These are phyloP conservation scores for Aphaenogaster rudis DNA, from an alignment of 1,140 invertebrate genomes.

Conservation along the genomic window DNA sequence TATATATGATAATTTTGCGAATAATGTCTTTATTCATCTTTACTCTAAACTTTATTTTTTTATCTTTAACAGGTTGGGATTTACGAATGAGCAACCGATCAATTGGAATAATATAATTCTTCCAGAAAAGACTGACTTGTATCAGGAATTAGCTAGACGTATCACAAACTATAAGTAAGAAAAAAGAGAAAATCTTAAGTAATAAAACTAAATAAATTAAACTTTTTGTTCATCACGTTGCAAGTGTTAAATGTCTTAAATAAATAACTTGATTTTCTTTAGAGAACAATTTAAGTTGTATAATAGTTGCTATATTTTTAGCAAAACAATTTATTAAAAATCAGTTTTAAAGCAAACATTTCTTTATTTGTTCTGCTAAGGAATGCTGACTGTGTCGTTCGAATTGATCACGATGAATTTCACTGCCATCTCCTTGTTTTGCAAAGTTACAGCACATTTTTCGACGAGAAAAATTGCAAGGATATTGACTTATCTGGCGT, in stretches of 20 bases:
- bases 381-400: slow-evolving; percentile 88
- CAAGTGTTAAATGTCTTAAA: neutral
- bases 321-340: slow-evolving; percentile 3
- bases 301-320: neutral
- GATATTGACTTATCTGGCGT: slow-evolving; percentile 87
- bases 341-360: neutral
- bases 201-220: neutral
- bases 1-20: neutral
- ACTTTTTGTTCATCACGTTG: neutral
- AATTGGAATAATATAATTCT: slow-evolving; percentile 87
- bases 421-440: slow-evolving; percentile 88
- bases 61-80: slow-evolving; percentile 84
- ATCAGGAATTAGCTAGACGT: slow-evolving; percentile 86
- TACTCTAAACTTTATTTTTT: neutral
- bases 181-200: slow-evolving; percentile 27
- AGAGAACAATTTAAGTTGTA: neutral
- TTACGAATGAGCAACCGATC: slow-evolving; percentile 85
- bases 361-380: slow-evolving; percentile 81
- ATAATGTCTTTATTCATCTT: neutral
- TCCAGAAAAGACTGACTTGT: slow-evolving; percentile 88
- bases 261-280: neutral
- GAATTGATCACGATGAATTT: slow-evolving; percentile 88
- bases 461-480: slow-evolving; percentile 86
- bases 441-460: slow-evolving; percentile 88
- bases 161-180: slow-evolving; percentile 88